Percentiles rank a stretch among this genome's conserved stretches.
phyloP scores from a whole-genome alignment of 92 coral and sea anemone species.

The Umimayanthus chanpuru region DNA sequence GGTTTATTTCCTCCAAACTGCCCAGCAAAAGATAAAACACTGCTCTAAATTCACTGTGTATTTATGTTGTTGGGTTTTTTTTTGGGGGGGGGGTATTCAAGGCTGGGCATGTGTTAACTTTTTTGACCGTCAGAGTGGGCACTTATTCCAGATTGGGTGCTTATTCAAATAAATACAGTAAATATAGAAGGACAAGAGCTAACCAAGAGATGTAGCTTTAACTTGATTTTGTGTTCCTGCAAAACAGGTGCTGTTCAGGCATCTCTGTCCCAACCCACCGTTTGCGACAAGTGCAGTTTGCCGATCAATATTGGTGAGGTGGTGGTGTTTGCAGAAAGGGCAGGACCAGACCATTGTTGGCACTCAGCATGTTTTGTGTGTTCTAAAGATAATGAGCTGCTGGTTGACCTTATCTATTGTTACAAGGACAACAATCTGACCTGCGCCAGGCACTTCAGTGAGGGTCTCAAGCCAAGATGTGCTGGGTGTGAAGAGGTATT shows the following conservation, averaged over 20 bases:
- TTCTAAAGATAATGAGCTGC: slow-evolving; percentile 71
- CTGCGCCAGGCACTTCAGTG: slow-evolving; percentile 89
- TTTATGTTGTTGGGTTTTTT: too few species aligned
- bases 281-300: slow-evolving; percentile 67
- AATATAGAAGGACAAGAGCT: background rate
- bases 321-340: slow-evolving; percentile 88
- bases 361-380: slow-evolving; percentile 89
- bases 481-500: slow-evolving; percentile 98
- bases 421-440: slow-evolving; percentile 66
- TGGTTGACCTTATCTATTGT: slow-evolving; percentile 86
- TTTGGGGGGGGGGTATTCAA: too few species aligned
- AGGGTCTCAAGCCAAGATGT: slow-evolving; percentile 88
- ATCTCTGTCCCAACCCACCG: slow-evolving; percentile 54
- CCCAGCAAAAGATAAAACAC: too few species aligned
- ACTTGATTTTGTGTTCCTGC: background rate
- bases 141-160: too few species aligned
- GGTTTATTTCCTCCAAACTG: too few species aligned
- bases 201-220: background rate
- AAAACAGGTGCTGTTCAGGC: slow-evolving; percentile 73
- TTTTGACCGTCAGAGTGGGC: too few species aligned
- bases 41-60: too few species aligned
- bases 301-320: slow-evolving; percentile 79
- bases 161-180: too few species aligned
- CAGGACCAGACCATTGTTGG: slow-evolving; percentile 85
- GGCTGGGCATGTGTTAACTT: too few species aligned